Evolutionary conservation across 1,140 invertebrate species (phyloP), one percentile per base, ranked within the genome.

Genomic region (Oscheius sp.): DNA sequence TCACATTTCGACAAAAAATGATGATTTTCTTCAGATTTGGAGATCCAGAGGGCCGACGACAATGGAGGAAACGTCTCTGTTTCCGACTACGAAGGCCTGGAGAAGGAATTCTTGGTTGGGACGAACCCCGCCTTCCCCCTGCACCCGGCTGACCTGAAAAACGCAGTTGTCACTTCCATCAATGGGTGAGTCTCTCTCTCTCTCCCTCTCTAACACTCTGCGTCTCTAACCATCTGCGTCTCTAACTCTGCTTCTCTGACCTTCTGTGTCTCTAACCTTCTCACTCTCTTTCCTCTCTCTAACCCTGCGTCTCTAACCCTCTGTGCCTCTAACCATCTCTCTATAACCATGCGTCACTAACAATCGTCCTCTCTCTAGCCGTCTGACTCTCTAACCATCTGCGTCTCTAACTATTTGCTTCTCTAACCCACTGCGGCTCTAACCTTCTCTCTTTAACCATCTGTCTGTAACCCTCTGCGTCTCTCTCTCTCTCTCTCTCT

Each of bases 91-190:
- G 65, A 63, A 32, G 69, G 79, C n/a, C 49, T 84, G 26, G 76
- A 80, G 34, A 55, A 76, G 31, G 68, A 75, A 23, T 61, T 83
- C 35, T 20, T 67, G 2, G 58, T 31, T 18, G 72, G 72, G 0
- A 26, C 64, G 15, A 74, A 74, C 28, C 34, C 63, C 7, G 65
- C 34, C 1, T 68, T 74, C 32, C 72, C 64, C 13, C 72, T 74
- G 28, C 81, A 82, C 66, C 81, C 81, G 13, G 77, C 74, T 3
- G 83, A 83, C 63, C 65, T 83, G 66, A 83, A 83, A 55, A 34
- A 78, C n/a, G 58, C 68, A 2, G 68, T 80, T 3, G 68, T 68
- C 3, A 28, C 23, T 13, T 23, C 42, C 15, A 70, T 77, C 45
- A 73, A 76, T 68, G 55, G 66, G 71, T 66, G 29, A 42, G 31